These are phyloP conservation scores for Caenorhabditis auriculariae DNA, from an alignment of 2,888 invertebrate species.

Conservation along the genomic window DNA sequence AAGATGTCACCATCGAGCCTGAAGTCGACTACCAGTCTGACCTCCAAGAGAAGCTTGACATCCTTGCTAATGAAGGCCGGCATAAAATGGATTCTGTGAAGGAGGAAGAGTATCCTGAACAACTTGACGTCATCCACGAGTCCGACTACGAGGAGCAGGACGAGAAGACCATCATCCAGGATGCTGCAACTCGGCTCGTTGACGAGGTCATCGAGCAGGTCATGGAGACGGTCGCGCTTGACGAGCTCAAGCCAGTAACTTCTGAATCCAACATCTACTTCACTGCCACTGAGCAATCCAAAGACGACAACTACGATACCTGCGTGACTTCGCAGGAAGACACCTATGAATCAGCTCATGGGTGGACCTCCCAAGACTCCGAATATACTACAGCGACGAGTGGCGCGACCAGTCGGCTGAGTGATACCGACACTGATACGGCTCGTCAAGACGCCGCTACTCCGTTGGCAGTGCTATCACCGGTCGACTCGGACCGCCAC, in stretches of 20 bases:
- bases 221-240: constrained; percentile 11
- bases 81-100: constrained; percentile 7
- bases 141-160: constrained; percentile 26
- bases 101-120: constrained; percentile 32
- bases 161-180: constrained; percentile 4
- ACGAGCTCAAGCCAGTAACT: constrained; percentile 21
- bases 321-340: constrained; percentile 50
- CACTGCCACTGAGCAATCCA: constrained; percentile 38
- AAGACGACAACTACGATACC: constrained; percentile 47
- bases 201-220: constrained; percentile 34
- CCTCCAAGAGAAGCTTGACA: constrained; percentile 43
- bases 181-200: constrained; percentile 23
- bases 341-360: constrained; percentile 43
- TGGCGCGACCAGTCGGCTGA: constrained; percentile 27
- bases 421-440: constrained; percentile 22
- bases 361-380: constrained; percentile 47
- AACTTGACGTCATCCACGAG: constrained; percentile 30
- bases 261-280: constrained; percentile 20
- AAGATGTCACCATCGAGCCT: constrained; percentile 44
- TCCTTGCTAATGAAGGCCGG: constrained; percentile 33
- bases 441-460: constrained; percentile 31
- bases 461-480: constrained; percentile 39
- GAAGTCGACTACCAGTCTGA: constrained; percentile 50
- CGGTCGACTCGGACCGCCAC: constrained; percentile 52
- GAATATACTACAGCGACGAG: constrained; percentile 45